Conservation (phyloP, 2,113 vertebrate species). For the Hippoglossus stenolepis region DNA sequence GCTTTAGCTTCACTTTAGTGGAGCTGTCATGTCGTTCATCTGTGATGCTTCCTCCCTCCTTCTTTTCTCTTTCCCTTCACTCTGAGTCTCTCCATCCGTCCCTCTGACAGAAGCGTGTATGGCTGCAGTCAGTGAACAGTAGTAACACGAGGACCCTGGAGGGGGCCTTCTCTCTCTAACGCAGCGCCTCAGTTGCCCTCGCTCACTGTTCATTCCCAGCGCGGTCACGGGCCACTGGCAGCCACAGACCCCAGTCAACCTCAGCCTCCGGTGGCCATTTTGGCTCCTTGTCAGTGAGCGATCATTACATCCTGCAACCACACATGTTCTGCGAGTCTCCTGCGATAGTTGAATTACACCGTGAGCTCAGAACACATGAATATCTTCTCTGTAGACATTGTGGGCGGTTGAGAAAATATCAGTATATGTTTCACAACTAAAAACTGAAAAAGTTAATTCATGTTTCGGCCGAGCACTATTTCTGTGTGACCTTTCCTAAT, state of each 20-base stretch:
- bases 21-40: too few relatives aligned
- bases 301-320: constrained; percentile 42
- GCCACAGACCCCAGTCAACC: constrained; percentile 70
- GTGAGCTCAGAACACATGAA: neutral
- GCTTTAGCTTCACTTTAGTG: too few relatives aligned
- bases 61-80: neutral
- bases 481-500: constrained; percentile 10
- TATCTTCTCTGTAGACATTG: constrained; percentile 7
- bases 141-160: constrained; percentile 74
- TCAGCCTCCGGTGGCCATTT: constrained; percentile 66
- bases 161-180: constrained; percentile 53
- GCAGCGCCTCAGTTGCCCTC: constrained; percentile 61
- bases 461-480: constrained; percentile 1
- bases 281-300: constrained; percentile 60
- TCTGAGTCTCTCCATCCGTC: constrained; percentile 23
- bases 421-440: neutral
- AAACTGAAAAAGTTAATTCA: neutral
- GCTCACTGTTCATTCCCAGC: constrained; percentile 63
- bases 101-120: constrained; percentile 74
- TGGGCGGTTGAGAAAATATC: constrained; percentile 23
- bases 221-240: constrained; percentile 72
- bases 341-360: constrained; percentile 8
- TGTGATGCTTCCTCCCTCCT: too few relatives aligned
- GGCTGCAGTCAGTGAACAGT: constrained; percentile 63
- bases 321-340: constrained; percentile 20